phyloP scores from a whole-genome alignment of 2,888 invertebrate species.

The Hydrotaea cyrtoneurina region DNA sequence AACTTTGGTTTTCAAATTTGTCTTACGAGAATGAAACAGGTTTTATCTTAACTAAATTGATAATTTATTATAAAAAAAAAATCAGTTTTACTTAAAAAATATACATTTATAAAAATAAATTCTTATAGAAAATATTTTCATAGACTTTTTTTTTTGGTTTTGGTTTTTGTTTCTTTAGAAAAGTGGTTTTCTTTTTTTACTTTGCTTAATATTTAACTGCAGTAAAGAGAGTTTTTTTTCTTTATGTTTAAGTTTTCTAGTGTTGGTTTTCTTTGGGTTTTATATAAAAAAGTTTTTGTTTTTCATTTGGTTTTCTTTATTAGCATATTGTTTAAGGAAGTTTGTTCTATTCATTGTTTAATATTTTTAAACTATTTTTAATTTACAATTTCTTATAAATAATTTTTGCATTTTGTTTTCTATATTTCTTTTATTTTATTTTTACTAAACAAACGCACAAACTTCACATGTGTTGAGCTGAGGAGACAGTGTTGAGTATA shows the following conservation, averaged over 20 bases:
- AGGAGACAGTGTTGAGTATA: background rate
- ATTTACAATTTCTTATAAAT: background rate
- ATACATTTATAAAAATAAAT: constrained; percentile 43
- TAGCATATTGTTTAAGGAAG: background rate
- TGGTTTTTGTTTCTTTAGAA: constrained; percentile 42
- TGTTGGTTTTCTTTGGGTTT: no score
- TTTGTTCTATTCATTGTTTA: background rate
- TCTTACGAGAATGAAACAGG: constrained; percentile 1
- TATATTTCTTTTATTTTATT: no score
- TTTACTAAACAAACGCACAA: no score
- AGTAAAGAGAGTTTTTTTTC: constrained; percentile 39
- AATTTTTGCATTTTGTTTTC: background rate
- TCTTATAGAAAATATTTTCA: constrained; percentile 38
- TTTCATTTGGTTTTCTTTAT: background rate
- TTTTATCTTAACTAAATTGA: background rate
- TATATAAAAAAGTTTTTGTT: background rate
- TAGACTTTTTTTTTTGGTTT: background rate
- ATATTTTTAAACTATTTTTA: background rate
- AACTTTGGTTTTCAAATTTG: constrained; percentile 33
- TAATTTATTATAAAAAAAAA: constrained; percentile 33
- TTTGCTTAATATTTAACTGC: background rate
- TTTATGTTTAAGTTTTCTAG: background rate
- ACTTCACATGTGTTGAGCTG: background rate
- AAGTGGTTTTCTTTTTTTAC: constrained; percentile 18
- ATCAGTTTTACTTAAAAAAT: constrained; percentile 31